Evolutionary conservation across 2,888 invertebrate species (phyloP).

Genomic region (Idaea straminata): DNA sequence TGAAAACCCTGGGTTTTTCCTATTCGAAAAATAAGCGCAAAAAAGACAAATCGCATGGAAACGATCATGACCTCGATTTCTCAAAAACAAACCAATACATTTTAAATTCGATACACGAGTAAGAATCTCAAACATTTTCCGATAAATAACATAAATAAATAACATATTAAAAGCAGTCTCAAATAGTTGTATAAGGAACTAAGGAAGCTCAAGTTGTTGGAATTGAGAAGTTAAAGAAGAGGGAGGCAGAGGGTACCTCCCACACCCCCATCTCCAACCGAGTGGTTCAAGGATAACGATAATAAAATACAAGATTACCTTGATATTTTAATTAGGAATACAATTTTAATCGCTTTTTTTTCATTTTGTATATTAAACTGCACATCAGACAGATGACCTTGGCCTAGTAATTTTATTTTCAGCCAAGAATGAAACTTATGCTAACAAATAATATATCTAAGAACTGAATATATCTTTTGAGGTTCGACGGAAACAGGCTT

Average conservation of each 20-base stretch:
- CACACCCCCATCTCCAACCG: neutral
- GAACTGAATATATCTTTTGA: neutral
- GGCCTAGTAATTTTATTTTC: neutral
- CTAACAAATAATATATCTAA: neutral
- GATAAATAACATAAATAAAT: neutral
- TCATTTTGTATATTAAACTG: neutral
- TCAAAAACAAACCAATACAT: neutral
- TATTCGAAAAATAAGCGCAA: neutral
- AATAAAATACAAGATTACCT: slow-evolving; percentile 1
- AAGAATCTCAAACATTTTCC: neutral
- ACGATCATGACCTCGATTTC: neutral
- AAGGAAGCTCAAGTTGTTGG: neutral
- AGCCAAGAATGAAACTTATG: neutral
- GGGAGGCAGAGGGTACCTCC: neutral
- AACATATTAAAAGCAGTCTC: neutral
- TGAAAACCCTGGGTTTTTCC: too few relatives aligned
- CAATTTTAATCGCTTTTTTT: neutral
- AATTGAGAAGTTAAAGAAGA: neutral
- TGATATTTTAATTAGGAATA: neutral
- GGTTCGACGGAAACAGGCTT: too few relatives aligned
- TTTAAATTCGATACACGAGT: neutral
- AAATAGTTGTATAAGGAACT: neutral
- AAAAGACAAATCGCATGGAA: neutral
- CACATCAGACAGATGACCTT: neutral
- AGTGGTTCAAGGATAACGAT: neutral